Evolutionary conservation across 1,140 invertebrate species (phyloP).

Genomic region (Aphaenogaster floridana): DNA sequence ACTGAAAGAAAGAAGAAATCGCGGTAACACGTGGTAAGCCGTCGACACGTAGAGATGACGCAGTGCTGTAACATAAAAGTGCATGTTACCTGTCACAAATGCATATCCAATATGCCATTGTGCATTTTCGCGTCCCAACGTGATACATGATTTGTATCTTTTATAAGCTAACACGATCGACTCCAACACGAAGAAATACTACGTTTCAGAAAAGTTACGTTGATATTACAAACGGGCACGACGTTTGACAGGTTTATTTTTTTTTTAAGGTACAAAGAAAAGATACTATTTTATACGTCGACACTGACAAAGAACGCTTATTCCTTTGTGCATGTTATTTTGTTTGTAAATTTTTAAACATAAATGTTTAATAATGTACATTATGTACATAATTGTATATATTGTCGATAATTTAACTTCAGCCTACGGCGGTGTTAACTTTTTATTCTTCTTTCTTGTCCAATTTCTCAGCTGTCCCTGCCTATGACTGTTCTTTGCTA

Average conservation of each 20-base stretch:
- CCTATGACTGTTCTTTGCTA: neutral
- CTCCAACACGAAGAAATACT: conserved; percentile 5
- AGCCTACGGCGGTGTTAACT: neutral
- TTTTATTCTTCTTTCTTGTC: neutral
- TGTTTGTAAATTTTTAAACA: neutral
- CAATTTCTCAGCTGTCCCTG: neutral
- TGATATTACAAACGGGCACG: neutral
- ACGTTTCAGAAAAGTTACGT: conserved; percentile 9
- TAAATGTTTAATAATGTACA: neutral
- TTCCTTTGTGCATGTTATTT: neutral
- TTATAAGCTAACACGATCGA: neutral
- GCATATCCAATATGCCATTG: neutral
- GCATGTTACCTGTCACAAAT: conserved; percentile 25
- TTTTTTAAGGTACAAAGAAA: neutral
- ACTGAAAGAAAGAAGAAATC: conserved; percentile 20
- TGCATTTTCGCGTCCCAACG: neutral
- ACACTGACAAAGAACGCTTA: neutral
- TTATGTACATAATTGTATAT: neutral
- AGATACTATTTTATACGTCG: neutral
- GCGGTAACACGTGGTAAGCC: conserved; percentile 7
- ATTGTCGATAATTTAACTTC: conserved; percentile 8
- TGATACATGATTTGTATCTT: conserved; percentile 24
- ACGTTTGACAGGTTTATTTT: neutral
- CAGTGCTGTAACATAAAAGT: conserved; percentile 9
- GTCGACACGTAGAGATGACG: conserved; percentile 11